Conservation (phyloP, 92 coral and sea anemone genomes). For the Paragorgia papillata region DNA sequence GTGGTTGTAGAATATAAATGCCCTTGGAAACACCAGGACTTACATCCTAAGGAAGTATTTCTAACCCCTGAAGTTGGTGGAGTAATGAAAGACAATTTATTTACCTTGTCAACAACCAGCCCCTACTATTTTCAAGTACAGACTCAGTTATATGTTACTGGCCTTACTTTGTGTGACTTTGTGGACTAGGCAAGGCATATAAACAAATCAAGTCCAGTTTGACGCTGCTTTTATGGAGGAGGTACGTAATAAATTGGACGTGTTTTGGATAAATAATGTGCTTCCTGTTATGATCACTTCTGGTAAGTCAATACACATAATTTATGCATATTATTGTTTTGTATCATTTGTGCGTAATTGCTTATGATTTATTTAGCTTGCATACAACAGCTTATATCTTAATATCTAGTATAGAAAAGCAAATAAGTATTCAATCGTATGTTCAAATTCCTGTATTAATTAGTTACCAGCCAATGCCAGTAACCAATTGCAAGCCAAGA, state of each 20-base stretch:
- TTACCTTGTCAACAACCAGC: slow-evolving; percentile 1
- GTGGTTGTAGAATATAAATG: slow-evolving; percentile 5
- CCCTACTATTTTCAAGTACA: slow-evolving; percentile 3
- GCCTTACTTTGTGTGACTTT: slow-evolving; percentile 7
- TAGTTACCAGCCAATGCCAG: too few relatives aligned
- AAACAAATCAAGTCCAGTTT: background rate
- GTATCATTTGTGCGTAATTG: too few relatives aligned
- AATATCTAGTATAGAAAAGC: too few relatives aligned
- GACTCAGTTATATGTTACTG: too few relatives aligned
- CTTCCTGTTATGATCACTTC: slow-evolving; percentile 1
- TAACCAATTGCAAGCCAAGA: too few relatives aligned
- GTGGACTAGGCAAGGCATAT: slow-evolving; percentile 2
- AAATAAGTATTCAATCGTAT: too few relatives aligned
- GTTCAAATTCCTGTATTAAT: too few relatives aligned
- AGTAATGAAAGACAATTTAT: background rate
- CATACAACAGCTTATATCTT: too few relatives aligned
- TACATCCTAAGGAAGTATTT: slow-evolving; percentile 2
- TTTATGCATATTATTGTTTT: too few relatives aligned
- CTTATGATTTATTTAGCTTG: too few relatives aligned
- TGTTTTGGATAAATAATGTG: background rate
- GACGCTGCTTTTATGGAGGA: slow-evolving; percentile 1
- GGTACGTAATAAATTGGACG: background rate
- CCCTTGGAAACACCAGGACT: slow-evolving; percentile 7
- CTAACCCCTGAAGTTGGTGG: background rate
- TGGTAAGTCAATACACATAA: too few relatives aligned